phyloP scores from a whole-genome alignment of 30 jellyfish, hydroid and myxozoan species.

The Nemopilema nomurai region DNA sequence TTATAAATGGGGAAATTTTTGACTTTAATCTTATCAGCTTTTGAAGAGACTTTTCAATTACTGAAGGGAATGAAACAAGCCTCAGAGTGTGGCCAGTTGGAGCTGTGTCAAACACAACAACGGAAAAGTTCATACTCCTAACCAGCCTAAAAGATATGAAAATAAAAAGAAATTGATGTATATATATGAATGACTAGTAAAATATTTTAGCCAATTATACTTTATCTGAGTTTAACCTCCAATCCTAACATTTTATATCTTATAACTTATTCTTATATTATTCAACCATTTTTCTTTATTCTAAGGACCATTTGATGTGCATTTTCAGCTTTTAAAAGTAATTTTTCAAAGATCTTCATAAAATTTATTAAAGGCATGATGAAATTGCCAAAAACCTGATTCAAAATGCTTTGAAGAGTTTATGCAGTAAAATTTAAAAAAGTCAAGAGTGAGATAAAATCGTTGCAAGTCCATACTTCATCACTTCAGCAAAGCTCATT shows the following conservation, averaged over 20 bases:
- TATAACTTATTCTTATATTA: too few species aligned
- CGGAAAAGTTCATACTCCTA: conserved; percentile 88
- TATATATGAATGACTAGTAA: neutral
- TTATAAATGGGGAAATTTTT: conserved; percentile 71
- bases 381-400: too few species aligned
- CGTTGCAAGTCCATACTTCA: conserved; percentile 61
- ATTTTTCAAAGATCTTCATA: too few species aligned
- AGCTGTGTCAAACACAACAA: conserved; percentile 98
- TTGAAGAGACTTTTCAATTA: conserved; percentile 80
- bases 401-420: too few species aligned
- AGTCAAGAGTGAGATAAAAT: neutral
- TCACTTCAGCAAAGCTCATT: conserved; percentile 98
- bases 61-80: conserved; percentile 88
- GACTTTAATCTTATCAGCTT: conserved; percentile 78
- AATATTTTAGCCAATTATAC: too few species aligned
- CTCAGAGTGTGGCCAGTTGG: conserved; percentile 99
- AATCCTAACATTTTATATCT: too few species aligned
- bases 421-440: too few species aligned
- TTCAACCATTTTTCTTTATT: too few species aligned
- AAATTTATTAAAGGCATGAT: too few species aligned
- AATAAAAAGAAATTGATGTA: neutral
- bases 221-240: too few species aligned
- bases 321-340: too few species aligned
- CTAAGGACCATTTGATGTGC: too few species aligned
- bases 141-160: conserved; percentile 67